Conservation (phyloP, 2,888 invertebrate genomes). For the Drosophila mimetica region DNA sequence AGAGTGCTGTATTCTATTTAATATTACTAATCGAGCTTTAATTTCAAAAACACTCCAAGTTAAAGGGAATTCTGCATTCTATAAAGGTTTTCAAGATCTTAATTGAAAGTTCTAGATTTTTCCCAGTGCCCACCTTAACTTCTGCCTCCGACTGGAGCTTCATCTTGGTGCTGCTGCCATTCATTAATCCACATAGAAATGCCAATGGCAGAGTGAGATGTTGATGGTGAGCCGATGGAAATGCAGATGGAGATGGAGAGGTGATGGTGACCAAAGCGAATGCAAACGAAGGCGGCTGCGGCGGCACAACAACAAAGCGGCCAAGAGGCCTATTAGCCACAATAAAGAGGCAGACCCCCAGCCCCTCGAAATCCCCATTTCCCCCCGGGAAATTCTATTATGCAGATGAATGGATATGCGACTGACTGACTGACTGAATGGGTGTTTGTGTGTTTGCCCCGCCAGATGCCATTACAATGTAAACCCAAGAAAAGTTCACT, state of each 20-base stretch:
- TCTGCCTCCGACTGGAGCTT: conserved; percentile 2
- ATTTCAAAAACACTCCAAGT: too few relatives aligned
- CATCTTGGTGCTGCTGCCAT: conserved; percentile 46
- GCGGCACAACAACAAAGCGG: conserved; percentile 73
- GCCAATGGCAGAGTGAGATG: conserved; percentile 29
- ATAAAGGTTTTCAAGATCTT: too few relatives aligned
- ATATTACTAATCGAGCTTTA: too few relatives aligned
- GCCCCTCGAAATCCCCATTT: not conserved
- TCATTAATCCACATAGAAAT: conserved; percentile 69
- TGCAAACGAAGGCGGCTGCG: conserved; percentile 63
- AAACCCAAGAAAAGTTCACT: conserved; percentile 77
- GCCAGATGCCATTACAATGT: conserved; percentile 80
- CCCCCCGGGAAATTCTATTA: conserved; percentile 64
- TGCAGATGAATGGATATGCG: conserved; percentile 68
- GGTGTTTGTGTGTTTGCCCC: conserved; percentile 62
- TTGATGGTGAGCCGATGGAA: conserved; percentile 42
- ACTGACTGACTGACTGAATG: conserved; percentile 30
- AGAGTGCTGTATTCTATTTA: too few relatives aligned
- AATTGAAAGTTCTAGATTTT: not conserved
- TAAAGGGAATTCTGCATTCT: too few relatives aligned
- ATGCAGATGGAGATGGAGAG: conserved; percentile 44
- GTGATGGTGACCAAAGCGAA: conserved; percentile 44
- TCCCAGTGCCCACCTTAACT: conserved; percentile 14
- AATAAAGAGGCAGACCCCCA: conserved; percentile 66
- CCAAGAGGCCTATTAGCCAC: conserved; percentile 75